Conservation (phyloP, 2,888 invertebrate genomes). For the Brenthis ino region DNA sequence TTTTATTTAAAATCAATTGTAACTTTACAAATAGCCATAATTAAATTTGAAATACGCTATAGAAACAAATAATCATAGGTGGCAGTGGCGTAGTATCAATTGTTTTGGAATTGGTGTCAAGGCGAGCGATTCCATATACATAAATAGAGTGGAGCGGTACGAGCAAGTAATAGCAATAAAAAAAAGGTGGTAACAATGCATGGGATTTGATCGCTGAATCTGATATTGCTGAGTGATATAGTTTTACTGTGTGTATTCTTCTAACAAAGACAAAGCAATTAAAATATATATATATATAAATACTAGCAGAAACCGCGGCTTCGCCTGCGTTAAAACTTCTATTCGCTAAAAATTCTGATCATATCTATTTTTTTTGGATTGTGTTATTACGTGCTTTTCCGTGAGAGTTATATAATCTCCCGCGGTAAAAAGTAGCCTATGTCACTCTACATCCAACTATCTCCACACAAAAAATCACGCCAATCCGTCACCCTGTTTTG, state of each 20-base stretch:
- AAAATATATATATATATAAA: not conserved
- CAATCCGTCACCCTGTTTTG: no score
- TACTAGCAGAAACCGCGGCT: not conserved
- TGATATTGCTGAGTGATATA: not conserved
- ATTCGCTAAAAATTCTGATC: no score
- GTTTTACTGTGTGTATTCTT: not conserved
- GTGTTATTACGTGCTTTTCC: no score
- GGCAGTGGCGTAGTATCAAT: slow-evolving; percentile 14
- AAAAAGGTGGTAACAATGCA: slow-evolving; percentile 5
- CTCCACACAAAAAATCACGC: no score
- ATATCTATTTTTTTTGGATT: no score
- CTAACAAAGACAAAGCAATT: not conserved
- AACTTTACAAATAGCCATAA: not conserved
- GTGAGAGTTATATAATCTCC: no score
- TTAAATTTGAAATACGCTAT: not conserved
- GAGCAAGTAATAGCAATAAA: no score
- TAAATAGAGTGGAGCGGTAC: slow-evolving; percentile 11
- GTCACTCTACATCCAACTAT: no score
- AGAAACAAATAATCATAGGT: not conserved
- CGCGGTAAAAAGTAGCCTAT: no score
- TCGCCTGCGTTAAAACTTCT: no score
- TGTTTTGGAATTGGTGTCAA: slow-evolving; percentile 37
- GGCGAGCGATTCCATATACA: slow-evolving; percentile 25
- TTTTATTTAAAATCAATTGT: not conserved
- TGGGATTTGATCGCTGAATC: not conserved